Evolutionary conservation across 1,140 invertebrate genomes (phyloP).

Genomic region (Macrosteles quadrilineatus): DNA sequence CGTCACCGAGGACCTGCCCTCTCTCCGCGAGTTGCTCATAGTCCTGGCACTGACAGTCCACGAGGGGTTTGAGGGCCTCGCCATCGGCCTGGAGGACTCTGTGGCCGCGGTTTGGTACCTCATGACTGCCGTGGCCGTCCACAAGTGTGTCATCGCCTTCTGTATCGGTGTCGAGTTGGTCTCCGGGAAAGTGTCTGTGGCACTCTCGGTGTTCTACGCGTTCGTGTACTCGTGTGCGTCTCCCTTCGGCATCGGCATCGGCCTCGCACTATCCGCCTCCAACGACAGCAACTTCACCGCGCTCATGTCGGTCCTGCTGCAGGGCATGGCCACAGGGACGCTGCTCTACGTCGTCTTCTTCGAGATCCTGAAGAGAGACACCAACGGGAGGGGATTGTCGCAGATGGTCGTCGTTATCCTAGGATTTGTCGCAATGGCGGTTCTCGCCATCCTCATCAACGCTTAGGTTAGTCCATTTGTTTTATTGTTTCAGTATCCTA

Average conservation of each 20-base stretch:
- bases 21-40: conserved; percentile 54
- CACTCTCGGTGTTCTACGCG: conserved; percentile 51
- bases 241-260: conserved; percentile 60
- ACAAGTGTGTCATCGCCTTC: conserved; percentile 62
- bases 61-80: conserved; percentile 66
- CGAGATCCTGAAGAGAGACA: conserved; percentile 52
- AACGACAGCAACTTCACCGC: conserved; percentile 15
- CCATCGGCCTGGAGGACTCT: conserved; percentile 59
- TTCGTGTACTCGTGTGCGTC: conserved; percentile 56
- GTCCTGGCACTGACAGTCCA: conserved; percentile 65
- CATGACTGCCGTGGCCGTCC: conserved; percentile 67
- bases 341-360: conserved; percentile 56
- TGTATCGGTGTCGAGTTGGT: conserved; percentile 57
- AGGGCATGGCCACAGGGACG: conserved; percentile 54
- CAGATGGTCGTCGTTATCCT: conserved; percentile 68
- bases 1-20: conserved; percentile 12
- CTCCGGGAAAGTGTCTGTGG: conserved; percentile 45
- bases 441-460: conserved; percentile 58
- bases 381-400: conserved; percentile 50
- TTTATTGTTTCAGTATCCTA: too few relatives aligned
- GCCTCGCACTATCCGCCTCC: conserved; percentile 58
- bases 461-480: conserved; percentile 5
- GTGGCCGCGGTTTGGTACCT: conserved; percentile 57
- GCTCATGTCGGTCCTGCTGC: conserved; percentile 44
- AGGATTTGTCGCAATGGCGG: conserved; percentile 77